Conservation (phyloP, 2,797 vertebrate genomes). For the Echiichthys vipera region DNA sequence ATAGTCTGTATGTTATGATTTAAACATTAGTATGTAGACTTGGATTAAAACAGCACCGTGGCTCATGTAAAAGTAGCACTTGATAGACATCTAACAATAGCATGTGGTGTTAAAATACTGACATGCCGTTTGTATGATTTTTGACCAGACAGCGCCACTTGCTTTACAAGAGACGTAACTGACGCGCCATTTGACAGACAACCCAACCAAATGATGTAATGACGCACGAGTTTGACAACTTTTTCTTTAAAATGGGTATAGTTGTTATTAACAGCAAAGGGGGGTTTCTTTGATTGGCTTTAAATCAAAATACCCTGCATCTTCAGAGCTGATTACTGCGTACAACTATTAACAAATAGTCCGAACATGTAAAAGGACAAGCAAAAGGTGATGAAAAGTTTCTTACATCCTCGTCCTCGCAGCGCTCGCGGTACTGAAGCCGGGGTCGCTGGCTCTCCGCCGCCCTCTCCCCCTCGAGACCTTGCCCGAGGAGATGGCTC, state of each 20-base stretch:
- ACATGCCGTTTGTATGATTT: background rate
- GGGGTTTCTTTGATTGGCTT: background rate
- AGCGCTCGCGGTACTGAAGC: slow-evolving; percentile 76
- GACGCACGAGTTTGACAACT: slow-evolving; percentile 61
- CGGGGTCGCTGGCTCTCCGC: slow-evolving; percentile 76
- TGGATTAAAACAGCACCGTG: background rate
- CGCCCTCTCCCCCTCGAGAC: slow-evolving; percentile 84
- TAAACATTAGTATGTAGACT: background rate
- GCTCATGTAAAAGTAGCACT: background rate
- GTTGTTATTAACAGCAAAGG: background rate
- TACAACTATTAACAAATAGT: background rate
- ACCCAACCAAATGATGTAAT: slow-evolving; percentile 38
- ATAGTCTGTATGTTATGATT: background rate
- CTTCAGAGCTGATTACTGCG: background rate
- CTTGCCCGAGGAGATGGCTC: slow-evolving; percentile 88
- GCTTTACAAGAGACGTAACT: slow-evolving; percentile 23
- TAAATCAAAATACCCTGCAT: background rate
- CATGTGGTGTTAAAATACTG: background rate
- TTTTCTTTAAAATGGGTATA: slow-evolving; percentile 1
- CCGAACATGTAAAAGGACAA: background rate
- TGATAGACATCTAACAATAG: background rate
- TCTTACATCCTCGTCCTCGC: slow-evolving; percentile 94
- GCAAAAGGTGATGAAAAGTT: slow-evolving; percentile 19
- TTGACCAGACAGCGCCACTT: slow-evolving; percentile 22
- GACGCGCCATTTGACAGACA: slow-evolving; percentile 55